A percentile compares a stretch with the other conserved stretches of the same genome.
Conservation (phyloP, 2,888 invertebrate genomes). For the Troilus luridus region DNA sequence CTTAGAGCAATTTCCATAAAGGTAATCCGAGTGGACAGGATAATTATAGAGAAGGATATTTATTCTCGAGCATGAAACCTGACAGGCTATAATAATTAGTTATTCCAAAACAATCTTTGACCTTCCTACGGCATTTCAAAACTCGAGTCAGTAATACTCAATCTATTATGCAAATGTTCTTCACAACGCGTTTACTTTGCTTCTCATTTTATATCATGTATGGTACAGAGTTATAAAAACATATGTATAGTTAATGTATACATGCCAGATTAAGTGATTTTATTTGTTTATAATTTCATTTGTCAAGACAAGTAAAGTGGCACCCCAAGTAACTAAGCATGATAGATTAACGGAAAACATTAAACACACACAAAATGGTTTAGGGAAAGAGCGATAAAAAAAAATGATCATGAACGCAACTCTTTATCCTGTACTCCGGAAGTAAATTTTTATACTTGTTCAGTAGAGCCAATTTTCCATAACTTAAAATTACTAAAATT, state of each 20-base stretch:
- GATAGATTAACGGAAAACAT: too few relatives aligned
- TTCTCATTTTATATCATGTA: not conserved
- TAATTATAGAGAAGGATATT: not conserved
- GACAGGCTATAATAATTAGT: slow-evolving; percentile 40
- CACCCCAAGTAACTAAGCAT: too few relatives aligned
- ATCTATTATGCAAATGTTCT: not conserved
- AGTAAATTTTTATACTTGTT: too few relatives aligned
- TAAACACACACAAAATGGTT: too few relatives aligned
- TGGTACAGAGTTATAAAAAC: not conserved
- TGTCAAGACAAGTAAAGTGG: too few relatives aligned
- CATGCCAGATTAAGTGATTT: not conserved
- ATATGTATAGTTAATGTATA: not conserved
- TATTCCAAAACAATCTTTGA: slow-evolving; percentile 17
- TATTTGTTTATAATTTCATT: too few relatives aligned
- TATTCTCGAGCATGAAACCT: not conserved
- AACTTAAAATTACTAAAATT: too few relatives aligned
- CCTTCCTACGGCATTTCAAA: not conserved
- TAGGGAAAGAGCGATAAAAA: too few relatives aligned
- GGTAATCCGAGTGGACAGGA: not conserved
- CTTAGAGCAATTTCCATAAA: not conserved
- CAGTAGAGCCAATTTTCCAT: too few relatives aligned
- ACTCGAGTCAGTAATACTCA: not conserved
- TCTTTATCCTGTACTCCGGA: too few relatives aligned
- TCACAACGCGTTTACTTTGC: not conserved
- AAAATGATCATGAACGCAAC: too few relatives aligned